These are phyloP conservation scores for Acanthosepion pharaonis DNA, from an alignment of 2,888 invertebrate genomes.

Conservation along the genomic window DNA sequence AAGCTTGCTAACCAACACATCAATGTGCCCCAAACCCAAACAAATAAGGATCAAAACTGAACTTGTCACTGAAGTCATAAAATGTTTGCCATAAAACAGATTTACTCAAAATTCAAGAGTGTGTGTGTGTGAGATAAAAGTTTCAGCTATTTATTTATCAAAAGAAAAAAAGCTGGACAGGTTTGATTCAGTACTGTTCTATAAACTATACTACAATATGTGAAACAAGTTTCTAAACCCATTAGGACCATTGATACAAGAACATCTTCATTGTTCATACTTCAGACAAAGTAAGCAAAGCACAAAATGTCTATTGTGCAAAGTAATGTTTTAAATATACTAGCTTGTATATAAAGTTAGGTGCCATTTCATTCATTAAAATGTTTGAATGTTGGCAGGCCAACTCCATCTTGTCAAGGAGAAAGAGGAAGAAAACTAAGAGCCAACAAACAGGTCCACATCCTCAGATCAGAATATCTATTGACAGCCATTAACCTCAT, in stretches of 20 bases:
- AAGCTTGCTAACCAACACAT: too few species aligned
- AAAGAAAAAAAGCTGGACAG: neutral
- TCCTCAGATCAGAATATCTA: neutral
- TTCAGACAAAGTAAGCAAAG: neutral
- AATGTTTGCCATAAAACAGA: too few species aligned
- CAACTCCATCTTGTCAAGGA: neutral
- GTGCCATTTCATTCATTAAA: neutral
- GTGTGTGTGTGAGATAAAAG: too few species aligned
- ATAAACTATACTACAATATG: neutral
- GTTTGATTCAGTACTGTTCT: neutral
- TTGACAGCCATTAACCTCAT: neutral
- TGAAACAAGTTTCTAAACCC: neutral
- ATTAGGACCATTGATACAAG: neutral
- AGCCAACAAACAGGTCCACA: neutral
- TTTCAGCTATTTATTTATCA: neutral
- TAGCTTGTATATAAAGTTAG: neutral
- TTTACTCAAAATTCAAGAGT: too few species aligned
- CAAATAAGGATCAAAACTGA: too few species aligned
- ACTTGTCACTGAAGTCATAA: too few species aligned
- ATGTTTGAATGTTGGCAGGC: neutral
- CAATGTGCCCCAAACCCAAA: too few species aligned
- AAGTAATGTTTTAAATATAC: too few species aligned
- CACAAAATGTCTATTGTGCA: too few species aligned
- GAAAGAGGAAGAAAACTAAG: neutral
- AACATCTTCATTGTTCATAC: neutral